A percentile compares a stretch with the other conserved stretches of the same genome.
These are phyloP conservation scores for Amiota communis DNA, from an alignment of 2,888 invertebrate genomes.

Conservation along the genomic window DNA sequence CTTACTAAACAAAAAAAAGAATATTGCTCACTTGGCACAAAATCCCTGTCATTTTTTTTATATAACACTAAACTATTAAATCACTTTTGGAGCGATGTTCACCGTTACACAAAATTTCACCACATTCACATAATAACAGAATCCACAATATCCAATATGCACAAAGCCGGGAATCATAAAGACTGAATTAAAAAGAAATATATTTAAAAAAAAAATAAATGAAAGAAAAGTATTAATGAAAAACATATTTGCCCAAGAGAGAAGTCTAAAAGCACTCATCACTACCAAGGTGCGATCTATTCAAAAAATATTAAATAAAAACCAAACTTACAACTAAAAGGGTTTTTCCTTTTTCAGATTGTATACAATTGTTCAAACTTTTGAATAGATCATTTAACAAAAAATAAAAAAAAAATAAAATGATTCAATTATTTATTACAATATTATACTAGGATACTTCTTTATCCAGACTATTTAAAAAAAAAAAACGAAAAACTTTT, in stretches of 20 bases:
- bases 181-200: slow-evolving; percentile 59
- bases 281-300: neutral
- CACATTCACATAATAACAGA: neutral
- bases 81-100: neutral
- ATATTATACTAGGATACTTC: too few species aligned
- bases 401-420: too few species aligned
- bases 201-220: slow-evolving; percentile 32
- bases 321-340: neutral
- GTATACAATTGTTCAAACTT: too few species aligned
- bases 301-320: neutral
- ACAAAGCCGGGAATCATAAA: slow-evolving; percentile 71
- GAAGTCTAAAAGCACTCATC: neutral
- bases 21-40: slow-evolving; percentile 20
- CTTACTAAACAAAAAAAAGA: neutral
- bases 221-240: slow-evolving; percentile 34
- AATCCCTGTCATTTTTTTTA: neutral
- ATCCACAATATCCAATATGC: slow-evolving; percentile 51
- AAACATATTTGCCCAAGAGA: slow-evolving; percentile 20
- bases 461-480: too few species aligned
- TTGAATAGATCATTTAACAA: too few species aligned
- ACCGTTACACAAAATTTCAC: slow-evolving; percentile 4
- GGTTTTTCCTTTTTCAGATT: too few species aligned
- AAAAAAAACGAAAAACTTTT: too few species aligned
- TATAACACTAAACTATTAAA: neutral
- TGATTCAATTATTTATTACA: too few species aligned